phyloP scores from a whole-genome alignment of 1,140 invertebrate genomes.

The Meloidogyne chitwoodi region DNA sequence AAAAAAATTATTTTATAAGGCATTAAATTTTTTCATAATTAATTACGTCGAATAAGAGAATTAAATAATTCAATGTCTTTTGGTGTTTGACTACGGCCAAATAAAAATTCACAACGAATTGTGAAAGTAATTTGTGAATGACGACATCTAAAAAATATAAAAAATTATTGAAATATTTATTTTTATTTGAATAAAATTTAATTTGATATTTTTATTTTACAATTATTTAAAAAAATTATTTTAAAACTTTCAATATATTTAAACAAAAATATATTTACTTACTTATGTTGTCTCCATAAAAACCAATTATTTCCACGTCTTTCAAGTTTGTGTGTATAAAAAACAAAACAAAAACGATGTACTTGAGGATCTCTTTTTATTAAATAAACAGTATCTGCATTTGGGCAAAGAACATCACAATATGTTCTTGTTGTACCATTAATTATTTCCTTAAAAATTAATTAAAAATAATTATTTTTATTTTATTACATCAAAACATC shows the following conservation, averaged over 20 bases:
- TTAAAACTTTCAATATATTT: constrained; percentile 2
- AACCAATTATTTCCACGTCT: constrained; percentile 49
- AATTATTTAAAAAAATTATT: constrained; percentile 23
- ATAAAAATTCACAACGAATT: constrained; percentile 50
- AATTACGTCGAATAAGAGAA: background rate
- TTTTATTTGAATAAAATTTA: background rate
- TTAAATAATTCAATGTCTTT: constrained; percentile 45
- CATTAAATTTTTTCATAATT: background rate
- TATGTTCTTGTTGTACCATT: constrained; percentile 50
- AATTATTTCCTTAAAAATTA: constrained; percentile 31
- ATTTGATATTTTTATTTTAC: too few species aligned
- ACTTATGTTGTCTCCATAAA: constrained; percentile 52
- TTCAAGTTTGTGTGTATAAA: constrained; percentile 52
- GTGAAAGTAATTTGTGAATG: constrained; percentile 51
- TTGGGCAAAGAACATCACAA: constrained; percentile 51
- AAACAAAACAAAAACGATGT: constrained; percentile 51
- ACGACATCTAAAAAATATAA: constrained; percentile 40
- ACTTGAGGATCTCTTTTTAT: constrained; percentile 52
- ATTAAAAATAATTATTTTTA: constrained; percentile 4
- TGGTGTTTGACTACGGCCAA: constrained; percentile 39
- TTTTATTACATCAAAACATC: constrained; percentile 47
- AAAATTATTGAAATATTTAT: background rate
- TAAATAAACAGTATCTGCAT: constrained; percentile 53
- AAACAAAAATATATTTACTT: too few species aligned
- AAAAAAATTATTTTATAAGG: too few species aligned